These are phyloP conservation scores for Nephila pilipes DNA, from an alignment of 1,140 invertebrate species.

Conservation along the genomic window DNA sequence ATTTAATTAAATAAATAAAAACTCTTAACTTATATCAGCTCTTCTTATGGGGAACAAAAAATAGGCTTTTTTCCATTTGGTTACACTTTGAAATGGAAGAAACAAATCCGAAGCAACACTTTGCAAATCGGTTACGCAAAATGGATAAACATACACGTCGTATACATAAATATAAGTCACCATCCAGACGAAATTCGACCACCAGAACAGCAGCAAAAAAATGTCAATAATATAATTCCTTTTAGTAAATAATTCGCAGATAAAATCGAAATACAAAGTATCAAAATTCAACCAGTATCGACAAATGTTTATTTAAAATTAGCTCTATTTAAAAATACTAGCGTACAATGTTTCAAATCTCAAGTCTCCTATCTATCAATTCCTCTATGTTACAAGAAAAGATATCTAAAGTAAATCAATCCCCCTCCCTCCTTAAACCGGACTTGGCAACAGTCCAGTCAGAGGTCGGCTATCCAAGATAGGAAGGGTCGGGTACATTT, in stretches of 20 bases:
- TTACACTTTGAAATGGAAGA: no score
- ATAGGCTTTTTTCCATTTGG: no score
- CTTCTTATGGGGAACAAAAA: no score
- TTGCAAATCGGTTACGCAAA: no score
- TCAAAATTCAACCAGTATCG: slow-evolving; percentile 37
- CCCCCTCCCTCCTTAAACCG: neutral
- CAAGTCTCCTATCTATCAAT: neutral
- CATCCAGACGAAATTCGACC: neutral
- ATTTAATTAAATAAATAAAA: no score
- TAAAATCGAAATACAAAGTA: slow-evolving; percentile 28
- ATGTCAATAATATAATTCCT: slow-evolving; percentile 1
- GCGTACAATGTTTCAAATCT: slow-evolving; percentile 33
- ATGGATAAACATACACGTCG: no score
- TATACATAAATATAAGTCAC: neutral
- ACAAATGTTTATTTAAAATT: slow-evolving; percentile 44
- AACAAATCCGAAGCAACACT: no score
- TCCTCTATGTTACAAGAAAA: neutral
- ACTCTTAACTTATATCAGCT: no score
- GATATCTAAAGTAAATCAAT: slow-evolving; percentile 31
- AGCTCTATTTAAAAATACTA: neutral
- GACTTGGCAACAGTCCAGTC: slow-evolving; percentile 42
- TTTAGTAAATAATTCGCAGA: neutral
- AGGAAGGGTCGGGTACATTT: slow-evolving; percentile 37
- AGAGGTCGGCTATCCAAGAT: slow-evolving; percentile 19
- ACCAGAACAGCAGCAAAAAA: neutral